Base-by-base conservation (phyloP, 2,888 invertebrate genomes). In the Anagyrus pseudococci region DNA sequence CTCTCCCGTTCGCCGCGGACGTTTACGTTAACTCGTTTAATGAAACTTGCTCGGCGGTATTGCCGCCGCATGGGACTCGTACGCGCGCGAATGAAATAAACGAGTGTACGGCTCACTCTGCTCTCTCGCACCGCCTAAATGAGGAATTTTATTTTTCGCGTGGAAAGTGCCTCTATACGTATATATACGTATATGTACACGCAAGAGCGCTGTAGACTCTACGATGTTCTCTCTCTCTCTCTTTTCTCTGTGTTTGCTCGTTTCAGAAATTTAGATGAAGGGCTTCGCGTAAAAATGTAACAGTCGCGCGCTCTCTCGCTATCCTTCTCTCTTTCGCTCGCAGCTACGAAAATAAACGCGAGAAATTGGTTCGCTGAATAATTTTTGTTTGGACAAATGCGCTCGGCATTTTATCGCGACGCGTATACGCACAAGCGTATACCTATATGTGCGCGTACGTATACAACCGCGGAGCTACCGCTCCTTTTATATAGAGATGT, bases 211-310 rank as follows among this genome's bases (percentile, higher is more conserved):
- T n/a, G n/a, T n/a, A n/a, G n/a, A n/a, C n/a, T n/a, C n/a, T n/a
- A n/a, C n/a, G n/a, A n/a, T n/a, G n/a, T n/a, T n/a, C n/a, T n/a
- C n/a, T n/a, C n/a, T n/a, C n/a, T n/a, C n/a, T n/a, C n/a, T n/a
- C n/a, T n/a, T n/a, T n/a, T n/a, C n/a, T n/a, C 19, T n/a, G 23
- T 19, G n/a, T 40, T 44, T 17, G 4, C 44, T 6, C 41, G 40
- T 52, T 62, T 57, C 43, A 52, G 41, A 62, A 62, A 62, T 62
- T 62, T 54, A 62, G 56, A 57, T 52, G 56, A 62, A 52, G 47
- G 26, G 43, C 19, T 40, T 43, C 46, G 37, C 52, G 25, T 62
- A 49, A 55, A 59, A 60, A 33, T 48, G 48, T 49, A 60, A 60
- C 54, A 33, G 49, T 55, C 54, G 60, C 33, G 29, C 19, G n/a